These are phyloP conservation scores for Cheirogaleus medius DNA, from an alignment of 2,113 vertebrate genomes.

Conservation along the genomic window DNA sequence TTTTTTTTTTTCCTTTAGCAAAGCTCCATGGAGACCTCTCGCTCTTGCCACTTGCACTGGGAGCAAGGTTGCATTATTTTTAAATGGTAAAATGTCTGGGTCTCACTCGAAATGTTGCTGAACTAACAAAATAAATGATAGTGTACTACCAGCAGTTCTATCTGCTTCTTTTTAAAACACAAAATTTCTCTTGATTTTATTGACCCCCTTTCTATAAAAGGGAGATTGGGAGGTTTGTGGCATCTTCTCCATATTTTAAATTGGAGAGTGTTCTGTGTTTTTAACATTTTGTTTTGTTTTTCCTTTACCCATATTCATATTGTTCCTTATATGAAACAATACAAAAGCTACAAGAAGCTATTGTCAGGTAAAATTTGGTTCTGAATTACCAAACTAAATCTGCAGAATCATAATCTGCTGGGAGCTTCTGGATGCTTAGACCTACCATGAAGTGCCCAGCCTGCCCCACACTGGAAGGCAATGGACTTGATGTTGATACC, in stretches of 20 bases:
- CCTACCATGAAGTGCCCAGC: not conserved
- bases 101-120: slow-evolving; percentile 73
- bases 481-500: not conserved
- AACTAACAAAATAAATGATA: slow-evolving; percentile 80
- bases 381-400: not conserved
- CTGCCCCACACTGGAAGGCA: not conserved
- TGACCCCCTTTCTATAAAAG: slow-evolving; percentile 38
- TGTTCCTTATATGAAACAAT: not conserved
- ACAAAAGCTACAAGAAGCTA: not conserved
- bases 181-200: slow-evolving; percentile 57
- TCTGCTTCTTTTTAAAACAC: not conserved
- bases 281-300: not conserved
- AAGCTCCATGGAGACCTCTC: slow-evolving; percentile 86
- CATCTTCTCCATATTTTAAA: slow-evolving; percentile 37
- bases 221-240: not conserved
- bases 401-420: not conserved
- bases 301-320: not conserved
- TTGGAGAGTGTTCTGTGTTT: not conserved
- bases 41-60: slow-evolving; percentile 65
- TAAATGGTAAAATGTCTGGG: slow-evolving; percentile 66
- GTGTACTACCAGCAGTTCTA: slow-evolving; percentile 33
- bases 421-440: not conserved
- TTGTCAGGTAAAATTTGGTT: not conserved
- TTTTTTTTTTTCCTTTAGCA: slow-evolving; percentile 64
- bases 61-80: slow-evolving; percentile 79